Conservation (phyloP, 2,888 invertebrate genomes). For the Entomobrya proxima region DNA sequence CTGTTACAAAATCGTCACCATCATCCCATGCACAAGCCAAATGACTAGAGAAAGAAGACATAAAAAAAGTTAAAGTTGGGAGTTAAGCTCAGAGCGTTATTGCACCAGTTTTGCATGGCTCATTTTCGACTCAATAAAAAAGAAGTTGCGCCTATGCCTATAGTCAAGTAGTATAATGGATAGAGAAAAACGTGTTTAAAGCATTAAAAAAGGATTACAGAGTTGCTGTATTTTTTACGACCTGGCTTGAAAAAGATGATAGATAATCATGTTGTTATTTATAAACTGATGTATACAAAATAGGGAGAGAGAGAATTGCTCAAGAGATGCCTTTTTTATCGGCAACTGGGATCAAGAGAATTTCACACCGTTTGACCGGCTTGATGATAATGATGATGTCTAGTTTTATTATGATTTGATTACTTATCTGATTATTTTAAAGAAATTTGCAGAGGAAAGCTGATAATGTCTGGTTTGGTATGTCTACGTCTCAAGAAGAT, state of each 20-base stretch:
- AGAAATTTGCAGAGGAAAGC: background rate
- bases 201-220: conserved; percentile 34
- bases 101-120: conserved; percentile 36
- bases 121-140: background rate
- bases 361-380: conserved; percentile 25
- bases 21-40: too few relatives aligned
- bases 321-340: background rate
- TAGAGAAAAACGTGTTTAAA: conserved; percentile 12
- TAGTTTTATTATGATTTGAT: conserved; percentile 15
- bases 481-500: background rate
- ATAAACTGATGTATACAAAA: too few relatives aligned
- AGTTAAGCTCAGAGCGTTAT: too few relatives aligned
- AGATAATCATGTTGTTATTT: conserved; percentile 24
- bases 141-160: too few relatives aligned
- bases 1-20: conserved; percentile 16
- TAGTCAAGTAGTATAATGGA: too few relatives aligned
- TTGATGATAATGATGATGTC: background rate
- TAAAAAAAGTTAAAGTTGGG: conserved; percentile 6
- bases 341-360: background rate
- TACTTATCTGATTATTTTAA: background rate
- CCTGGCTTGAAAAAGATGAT: conserved; percentile 1
- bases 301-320: background rate
- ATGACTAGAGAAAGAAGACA: background rate
- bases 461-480: background rate
- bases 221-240: conserved; percentile 5